Percentiles rank a stretch among this genome's conserved stretches.
Evolutionary conservation across 2,888 invertebrate genomes (phyloP).

Genomic region (Apotomis capreana): DNA sequence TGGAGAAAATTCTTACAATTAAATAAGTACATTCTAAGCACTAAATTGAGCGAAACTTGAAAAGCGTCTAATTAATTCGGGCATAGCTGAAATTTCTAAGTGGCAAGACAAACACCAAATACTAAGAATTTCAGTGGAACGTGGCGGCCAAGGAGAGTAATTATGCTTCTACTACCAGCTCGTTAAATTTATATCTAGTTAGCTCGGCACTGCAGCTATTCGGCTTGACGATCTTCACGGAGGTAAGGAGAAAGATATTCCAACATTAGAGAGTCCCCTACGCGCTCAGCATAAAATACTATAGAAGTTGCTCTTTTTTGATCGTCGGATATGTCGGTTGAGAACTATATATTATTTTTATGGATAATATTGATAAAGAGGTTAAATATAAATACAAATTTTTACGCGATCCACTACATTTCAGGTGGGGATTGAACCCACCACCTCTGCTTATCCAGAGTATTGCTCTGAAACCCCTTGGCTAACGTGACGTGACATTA

Average conservation of each 20-base stretch:
- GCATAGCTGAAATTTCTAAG: slow-evolving; percentile 32
- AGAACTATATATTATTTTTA: no score
- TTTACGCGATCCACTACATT: no score
- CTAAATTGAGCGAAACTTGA: slow-evolving; percentile 28
- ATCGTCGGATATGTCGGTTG: no score
- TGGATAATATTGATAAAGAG: no score
- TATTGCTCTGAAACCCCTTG: no score
- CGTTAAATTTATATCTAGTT: slow-evolving; percentile 17
- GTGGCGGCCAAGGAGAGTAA: slow-evolving; percentile 18
- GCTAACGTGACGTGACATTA: no score
- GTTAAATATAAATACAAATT: no score
- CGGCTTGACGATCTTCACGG: neutral
- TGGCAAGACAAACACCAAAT: slow-evolving; percentile 34
- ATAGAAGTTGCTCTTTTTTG: no score
- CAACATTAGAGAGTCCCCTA: no score
- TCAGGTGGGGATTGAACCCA: no score
- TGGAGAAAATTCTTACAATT: slow-evolving; percentile 13
- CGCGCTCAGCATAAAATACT: no score
- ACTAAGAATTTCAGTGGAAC: slow-evolving; percentile 33
- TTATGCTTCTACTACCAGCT: slow-evolving; percentile 23
- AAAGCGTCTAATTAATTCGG: slow-evolving; percentile 34
- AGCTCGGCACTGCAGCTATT: neutral
- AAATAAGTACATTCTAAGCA: slow-evolving; percentile 21
- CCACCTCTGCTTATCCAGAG: no score
- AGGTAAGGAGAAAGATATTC: neutral